Evolutionary conservation across 2,113 vertebrate genomes (phyloP).

Genomic region (Alethe diademata): DNA sequence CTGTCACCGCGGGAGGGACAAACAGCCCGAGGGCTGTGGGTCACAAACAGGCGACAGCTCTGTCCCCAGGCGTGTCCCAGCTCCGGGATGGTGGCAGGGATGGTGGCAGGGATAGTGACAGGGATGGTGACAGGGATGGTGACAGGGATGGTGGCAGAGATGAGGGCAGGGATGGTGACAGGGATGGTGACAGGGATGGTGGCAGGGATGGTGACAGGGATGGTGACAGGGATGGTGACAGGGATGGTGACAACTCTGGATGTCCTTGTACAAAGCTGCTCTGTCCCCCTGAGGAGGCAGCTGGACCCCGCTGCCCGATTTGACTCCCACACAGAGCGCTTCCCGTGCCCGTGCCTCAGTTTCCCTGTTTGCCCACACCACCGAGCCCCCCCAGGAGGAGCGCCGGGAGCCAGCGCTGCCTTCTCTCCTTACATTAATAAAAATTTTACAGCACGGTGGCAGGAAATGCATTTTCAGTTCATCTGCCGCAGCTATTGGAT

Average conservation of each 20-base stretch:
- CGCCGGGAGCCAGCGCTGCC: constrained; percentile 56
- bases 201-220: no score
- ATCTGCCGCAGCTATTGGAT: constrained; percentile 79
- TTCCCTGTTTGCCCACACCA: not conserved
- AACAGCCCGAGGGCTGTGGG: not conserved
- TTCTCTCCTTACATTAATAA: constrained; percentile 80
- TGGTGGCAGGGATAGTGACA: no score
- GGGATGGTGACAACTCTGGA: rapidly evolving
- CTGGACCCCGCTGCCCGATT: not conserved
- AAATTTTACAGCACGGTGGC: constrained; percentile 75
- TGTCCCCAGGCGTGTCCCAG: rapidly evolving
- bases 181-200: no score
- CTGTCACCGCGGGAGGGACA: not conserved
- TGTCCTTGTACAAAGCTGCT: rapidly evolving
- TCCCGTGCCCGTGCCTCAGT: not conserved
- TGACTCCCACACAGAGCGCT: rapidly evolving
- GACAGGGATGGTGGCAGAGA: no score
- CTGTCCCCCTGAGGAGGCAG: no score
- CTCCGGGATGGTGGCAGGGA: no score
- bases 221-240: no score
- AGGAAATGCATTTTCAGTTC: constrained; percentile 83
- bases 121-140: no score
- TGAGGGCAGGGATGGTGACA: no score
- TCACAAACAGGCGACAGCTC: rapidly evolving
- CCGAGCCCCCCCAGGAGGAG: not conserved